Evolutionary conservation across 2,888 invertebrate species (phyloP).

Genomic region (Polylopha cassiicola): DNA sequence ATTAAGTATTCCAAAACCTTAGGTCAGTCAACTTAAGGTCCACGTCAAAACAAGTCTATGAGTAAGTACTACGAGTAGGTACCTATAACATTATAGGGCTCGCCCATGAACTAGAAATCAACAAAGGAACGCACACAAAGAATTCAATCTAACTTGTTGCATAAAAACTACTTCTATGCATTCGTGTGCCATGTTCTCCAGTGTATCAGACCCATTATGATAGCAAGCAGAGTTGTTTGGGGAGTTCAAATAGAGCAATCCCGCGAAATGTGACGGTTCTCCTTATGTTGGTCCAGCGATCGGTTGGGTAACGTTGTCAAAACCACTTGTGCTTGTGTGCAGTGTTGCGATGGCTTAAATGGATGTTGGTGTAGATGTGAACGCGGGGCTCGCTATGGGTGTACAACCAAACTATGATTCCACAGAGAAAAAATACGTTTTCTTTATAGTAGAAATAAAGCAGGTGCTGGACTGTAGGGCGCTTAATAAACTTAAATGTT

Average conservation of each 20-base stretch:
- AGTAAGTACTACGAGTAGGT: too few species aligned
- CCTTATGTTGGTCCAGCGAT: conserved; percentile 22
- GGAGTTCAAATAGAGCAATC: conserved; percentile 5
- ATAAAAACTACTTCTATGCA: conserved; percentile 17
- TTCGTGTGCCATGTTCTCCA: conserved; percentile 22
- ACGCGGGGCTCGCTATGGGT: conserved; percentile 34
- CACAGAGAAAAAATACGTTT: conserved; percentile 25
- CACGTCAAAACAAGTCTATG: too few species aligned
- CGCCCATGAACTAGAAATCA: conserved; percentile 22
- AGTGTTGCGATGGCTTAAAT: conserved; percentile 25
- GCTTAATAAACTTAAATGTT: too few species aligned
- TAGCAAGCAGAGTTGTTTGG: conserved; percentile 4
- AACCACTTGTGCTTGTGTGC: conserved; percentile 28
- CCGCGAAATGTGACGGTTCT: conserved; percentile 23
- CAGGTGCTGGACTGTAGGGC: too few species aligned
- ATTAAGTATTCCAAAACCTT: too few species aligned
- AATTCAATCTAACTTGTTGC: conserved; percentile 17
- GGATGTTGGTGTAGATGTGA: conserved; percentile 28
- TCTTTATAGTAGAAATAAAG: background rate
- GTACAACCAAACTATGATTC: conserved; percentile 20
- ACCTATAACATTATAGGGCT: conserved; percentile 21
- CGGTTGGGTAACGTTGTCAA: conserved; percentile 30
- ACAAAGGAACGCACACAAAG: conserved; percentile 23
- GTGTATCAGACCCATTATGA: background rate
- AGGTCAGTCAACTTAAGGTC: conserved; percentile 1